Conservation (phyloP, 2,113 vertebrate genomes). For the Aldabrachelys gigantea region DNA sequence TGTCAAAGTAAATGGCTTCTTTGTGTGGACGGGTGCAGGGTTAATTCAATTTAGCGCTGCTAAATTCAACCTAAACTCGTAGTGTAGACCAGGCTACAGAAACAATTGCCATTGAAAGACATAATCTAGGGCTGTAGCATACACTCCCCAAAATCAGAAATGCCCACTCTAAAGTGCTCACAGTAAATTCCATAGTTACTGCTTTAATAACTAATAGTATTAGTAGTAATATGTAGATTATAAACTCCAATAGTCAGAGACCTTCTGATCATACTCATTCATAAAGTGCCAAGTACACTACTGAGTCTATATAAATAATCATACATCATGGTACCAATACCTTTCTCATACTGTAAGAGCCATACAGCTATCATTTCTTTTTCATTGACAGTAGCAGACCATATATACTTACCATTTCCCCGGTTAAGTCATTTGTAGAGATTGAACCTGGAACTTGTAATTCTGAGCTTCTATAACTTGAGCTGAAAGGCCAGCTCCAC, state of each 20-base stretch:
- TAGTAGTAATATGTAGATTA: background rate
- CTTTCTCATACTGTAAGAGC: background rate
- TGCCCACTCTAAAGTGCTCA: background rate
- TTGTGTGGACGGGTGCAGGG: no score
- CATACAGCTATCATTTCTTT: background rate
- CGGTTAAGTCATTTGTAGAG: background rate
- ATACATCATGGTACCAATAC: background rate
- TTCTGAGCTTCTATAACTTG: background rate
- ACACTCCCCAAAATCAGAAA: background rate
- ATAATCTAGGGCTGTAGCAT: background rate
- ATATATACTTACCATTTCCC: background rate
- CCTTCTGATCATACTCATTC: background rate
- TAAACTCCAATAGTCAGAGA: background rate
- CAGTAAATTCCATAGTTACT: background rate
- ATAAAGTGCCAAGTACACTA: background rate
- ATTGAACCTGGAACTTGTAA: background rate
- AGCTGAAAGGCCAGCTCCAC: background rate
- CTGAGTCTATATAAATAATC: background rate
- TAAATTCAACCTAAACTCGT: no score
- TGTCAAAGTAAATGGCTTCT: no score
- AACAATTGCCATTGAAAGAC: background rate
- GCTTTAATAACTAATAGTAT: background rate
- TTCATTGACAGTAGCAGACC: background rate
- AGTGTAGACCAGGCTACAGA: background rate
- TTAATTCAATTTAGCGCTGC: no score